phyloP scores from a whole-genome alignment of 2,888 invertebrate species.

The Ypsolopha scabrella region DNA sequence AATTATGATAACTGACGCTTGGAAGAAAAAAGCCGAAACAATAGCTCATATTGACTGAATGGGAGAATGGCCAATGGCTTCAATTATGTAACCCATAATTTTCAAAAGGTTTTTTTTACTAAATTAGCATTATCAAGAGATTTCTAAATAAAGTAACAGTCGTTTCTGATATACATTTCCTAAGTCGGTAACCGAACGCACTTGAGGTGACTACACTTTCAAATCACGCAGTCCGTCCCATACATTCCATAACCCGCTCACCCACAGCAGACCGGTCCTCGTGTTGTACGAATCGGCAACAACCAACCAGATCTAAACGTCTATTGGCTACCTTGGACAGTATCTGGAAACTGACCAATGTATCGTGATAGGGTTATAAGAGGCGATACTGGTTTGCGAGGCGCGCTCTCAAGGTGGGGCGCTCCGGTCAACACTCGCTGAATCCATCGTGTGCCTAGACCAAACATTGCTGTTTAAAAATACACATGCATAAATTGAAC shows the following conservation, averaged over 20 bases:
- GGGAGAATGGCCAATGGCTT: neutral
- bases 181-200: conserved; percentile 13
- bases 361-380: conserved; percentile 37
- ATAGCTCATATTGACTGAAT: neutral
- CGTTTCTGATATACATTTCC: neutral
- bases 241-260: conserved; percentile 68
- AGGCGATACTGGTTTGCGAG: conserved; percentile 28
- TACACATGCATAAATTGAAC: neutral
- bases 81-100: neutral
- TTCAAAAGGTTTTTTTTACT: neutral
- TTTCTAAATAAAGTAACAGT: neutral
- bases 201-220: conserved; percentile 46
- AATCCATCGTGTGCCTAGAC: conserved; percentile 54
- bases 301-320: conserved; percentile 39
- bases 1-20: conserved; percentile 12
- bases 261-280: conserved; percentile 65
- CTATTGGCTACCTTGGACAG: conserved; percentile 21
- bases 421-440: conserved; percentile 61
- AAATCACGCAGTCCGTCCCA: conserved; percentile 55
- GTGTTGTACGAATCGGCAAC: conserved; percentile 54
- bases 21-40: neutral
- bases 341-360: conserved; percentile 23
- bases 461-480: conserved; percentile 46
- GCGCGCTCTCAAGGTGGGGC: conserved; percentile 62
- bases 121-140: neutral